These are phyloP conservation scores for Caenorhabditis angaria DNA, from an alignment of 2,888 invertebrate species.

Conservation along the genomic window DNA sequence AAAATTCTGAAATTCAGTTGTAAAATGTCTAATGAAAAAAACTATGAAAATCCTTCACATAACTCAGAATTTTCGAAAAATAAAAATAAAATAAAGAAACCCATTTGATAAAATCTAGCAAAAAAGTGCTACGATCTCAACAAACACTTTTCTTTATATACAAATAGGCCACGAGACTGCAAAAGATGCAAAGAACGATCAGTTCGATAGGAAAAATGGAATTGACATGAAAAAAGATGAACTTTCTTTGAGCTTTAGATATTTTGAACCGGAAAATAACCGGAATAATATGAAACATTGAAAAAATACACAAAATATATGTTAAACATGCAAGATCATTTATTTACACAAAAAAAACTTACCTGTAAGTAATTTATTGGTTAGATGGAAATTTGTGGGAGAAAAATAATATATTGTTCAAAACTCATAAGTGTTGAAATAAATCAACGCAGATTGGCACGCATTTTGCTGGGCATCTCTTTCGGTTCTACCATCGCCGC, in stretches of 20 bases:
- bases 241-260: not conserved
- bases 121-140: not conserved
- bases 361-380: not conserved
- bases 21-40: too few relatives aligned
- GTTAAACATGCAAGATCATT: not conserved
- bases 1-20: too few relatives aligned
- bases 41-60: not conserved
- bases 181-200: not conserved
- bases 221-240: not conserved
- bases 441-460: constrained; percentile 32
- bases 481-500: constrained; percentile 33
- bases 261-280: not conserved
- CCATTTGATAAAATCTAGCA: not conserved
- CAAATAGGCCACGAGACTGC: not conserved
- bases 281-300: not conserved
- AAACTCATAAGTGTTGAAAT: constrained; percentile 26
- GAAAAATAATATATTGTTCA: not conserved
- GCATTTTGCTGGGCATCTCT: constrained; percentile 31
- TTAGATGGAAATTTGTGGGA: not conserved
- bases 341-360: not conserved
- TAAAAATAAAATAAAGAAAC: not conserved
- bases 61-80: not conserved
- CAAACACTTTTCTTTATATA: constrained; percentile 1
- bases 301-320: not conserved
- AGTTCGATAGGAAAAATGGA: not conserved